These are phyloP conservation scores for Zaprionus inermis DNA, from an alignment of 1,140 invertebrate genomes.

Conservation along the genomic window DNA sequence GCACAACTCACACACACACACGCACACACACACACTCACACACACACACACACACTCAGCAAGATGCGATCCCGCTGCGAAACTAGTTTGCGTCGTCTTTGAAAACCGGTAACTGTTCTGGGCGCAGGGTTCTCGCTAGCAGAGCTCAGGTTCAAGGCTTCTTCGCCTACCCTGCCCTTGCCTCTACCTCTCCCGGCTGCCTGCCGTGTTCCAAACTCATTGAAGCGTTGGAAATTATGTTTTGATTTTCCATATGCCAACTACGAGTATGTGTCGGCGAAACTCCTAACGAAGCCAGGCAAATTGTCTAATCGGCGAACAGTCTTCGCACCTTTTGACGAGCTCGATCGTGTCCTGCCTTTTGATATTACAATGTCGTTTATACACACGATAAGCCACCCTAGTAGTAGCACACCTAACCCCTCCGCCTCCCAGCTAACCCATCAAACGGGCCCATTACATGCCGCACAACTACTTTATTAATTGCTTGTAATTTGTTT, in stretches of 20 bases:
- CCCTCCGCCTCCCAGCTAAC: too few relatives aligned
- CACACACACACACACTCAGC: constrained; percentile 15
- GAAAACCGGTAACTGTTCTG: constrained; percentile 72
- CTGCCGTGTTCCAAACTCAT: constrained; percentile 31
- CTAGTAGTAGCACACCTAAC: constrained; percentile 38
- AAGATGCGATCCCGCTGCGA: constrained; percentile 53
- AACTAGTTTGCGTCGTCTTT: constrained; percentile 74
- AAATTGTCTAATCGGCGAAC: constrained; percentile 72
- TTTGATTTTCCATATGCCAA: constrained; percentile 71
- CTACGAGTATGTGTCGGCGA: constrained; percentile 10
- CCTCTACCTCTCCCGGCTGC: neutral
- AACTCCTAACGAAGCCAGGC: constrained; percentile 71
- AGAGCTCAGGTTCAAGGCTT: constrained; percentile 31
- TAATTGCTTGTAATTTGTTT: constrained; percentile 80
- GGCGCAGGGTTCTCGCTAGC: constrained; percentile 8
- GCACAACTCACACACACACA: constrained; percentile 30
- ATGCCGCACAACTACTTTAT: constrained; percentile 52
- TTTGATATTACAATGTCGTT: constrained; percentile 64
- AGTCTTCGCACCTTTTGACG: constrained; percentile 69
- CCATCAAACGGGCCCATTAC: constrained; percentile 57
- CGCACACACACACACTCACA: neutral
- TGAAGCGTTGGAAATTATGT: constrained; percentile 73
- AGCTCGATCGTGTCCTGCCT: neutral
- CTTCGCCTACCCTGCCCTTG: neutral
- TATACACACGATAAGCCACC: constrained; percentile 50